Conservation (phyloP, 2,113 vertebrate species). For the Numida meleagris region DNA sequence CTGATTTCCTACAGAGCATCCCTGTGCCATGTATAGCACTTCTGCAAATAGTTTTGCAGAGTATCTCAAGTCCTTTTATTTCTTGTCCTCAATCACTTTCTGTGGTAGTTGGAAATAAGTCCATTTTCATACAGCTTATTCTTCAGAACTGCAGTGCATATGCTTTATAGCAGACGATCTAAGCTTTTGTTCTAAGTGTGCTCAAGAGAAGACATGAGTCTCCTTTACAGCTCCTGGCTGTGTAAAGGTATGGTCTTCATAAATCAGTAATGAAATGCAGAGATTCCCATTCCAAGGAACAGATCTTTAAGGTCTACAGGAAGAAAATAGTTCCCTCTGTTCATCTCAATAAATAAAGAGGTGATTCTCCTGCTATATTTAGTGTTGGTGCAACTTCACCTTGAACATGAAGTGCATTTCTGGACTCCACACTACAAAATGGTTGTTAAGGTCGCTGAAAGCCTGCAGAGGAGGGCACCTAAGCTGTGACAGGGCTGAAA, state of each 20-base stretch:
- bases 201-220: not conserved
- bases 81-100: not conserved
- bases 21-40: not conserved
- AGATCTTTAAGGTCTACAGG: not conserved
- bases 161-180: not conserved
- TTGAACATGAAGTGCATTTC: not conserved
- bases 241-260: not conserved
- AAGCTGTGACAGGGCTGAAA: not conserved
- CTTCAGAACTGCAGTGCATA: not conserved
- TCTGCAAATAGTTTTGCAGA: not conserved
- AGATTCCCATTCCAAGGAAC: conserved; percentile 2
- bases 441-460: not conserved
- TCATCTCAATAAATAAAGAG: conserved; percentile 17
- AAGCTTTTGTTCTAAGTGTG: not conserved
- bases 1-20: not conserved
- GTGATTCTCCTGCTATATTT: not conserved
- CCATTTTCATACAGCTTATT: conserved; percentile 9
- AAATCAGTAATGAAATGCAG: conserved; percentile 26
- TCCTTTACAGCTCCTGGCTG: not conserved
- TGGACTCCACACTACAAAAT: not conserved
- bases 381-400: not conserved
- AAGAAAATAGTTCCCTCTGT: not conserved
- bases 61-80: not conserved
- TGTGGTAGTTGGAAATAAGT: conserved; percentile 9
- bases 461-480: not conserved